Evolutionary conservation across 2,797 vertebrate species (phyloP).

Genomic region (Melanotaenia maccullochi): DNA sequence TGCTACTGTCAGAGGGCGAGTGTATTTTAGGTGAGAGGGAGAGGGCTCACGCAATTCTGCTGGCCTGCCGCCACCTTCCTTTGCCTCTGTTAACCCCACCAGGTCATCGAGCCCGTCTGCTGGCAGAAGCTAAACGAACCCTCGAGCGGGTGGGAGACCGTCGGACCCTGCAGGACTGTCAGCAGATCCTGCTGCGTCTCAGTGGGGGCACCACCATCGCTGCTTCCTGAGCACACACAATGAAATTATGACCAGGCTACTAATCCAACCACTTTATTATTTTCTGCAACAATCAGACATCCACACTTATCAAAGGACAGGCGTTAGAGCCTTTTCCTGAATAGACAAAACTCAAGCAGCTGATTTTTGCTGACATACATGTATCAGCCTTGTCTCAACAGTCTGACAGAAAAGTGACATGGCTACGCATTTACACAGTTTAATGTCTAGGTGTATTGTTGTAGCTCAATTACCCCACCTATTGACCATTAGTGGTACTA

Average conservation of each 20-base stretch:
- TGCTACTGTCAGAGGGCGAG: slow-evolving; percentile 67
- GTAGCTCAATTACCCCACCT: slow-evolving; percentile 51
- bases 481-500: slow-evolving; percentile 43
- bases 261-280: neutral
- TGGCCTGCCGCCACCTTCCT: slow-evolving; percentile 95
- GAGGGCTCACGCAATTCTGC: slow-evolving; percentile 92
- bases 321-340: slow-evolving; percentile 10
- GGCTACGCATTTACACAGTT: slow-evolving; percentile 4
- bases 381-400: slow-evolving; percentile 1
- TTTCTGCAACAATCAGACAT: neutral
- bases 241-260: slow-evolving; percentile 6
- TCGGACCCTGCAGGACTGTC: slow-evolving; percentile 93
- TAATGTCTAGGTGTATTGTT: slow-evolving; percentile 16
- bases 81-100: slow-evolving; percentile 94
- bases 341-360: slow-evolving; percentile 12
- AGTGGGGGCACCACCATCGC: slow-evolving; percentile 94
- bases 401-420: neutral
- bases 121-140: slow-evolving; percentile 95
- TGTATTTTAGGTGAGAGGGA: slow-evolving; percentile 89
- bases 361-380: neutral
- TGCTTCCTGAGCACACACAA: slow-evolving; percentile 83
- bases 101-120: slow-evolving; percentile 90
- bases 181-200: slow-evolving; percentile 94
- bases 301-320: slow-evolving; percentile 2
- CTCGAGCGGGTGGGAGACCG: slow-evolving; percentile 96